Base-by-base conservation (phyloP, 2,113 vertebrate species). In the Girardinichthys multiradiatus region DNA sequence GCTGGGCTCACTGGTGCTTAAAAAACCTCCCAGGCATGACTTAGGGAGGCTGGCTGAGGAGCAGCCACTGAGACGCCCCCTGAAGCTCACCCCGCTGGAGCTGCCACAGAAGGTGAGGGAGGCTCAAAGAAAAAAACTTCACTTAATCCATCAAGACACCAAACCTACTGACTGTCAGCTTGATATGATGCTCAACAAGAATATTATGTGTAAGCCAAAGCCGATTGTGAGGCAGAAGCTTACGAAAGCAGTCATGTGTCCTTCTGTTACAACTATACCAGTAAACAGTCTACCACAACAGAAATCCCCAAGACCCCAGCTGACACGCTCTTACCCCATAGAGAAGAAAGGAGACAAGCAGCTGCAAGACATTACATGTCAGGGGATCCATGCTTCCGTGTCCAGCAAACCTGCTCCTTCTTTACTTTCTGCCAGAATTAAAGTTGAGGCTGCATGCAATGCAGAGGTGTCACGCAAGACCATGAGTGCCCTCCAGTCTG, bases 31-130 rank as follows among this genome's bases (percentile, higher is more conserved):
- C 3, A 31, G 57, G 21, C 61, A 85, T 57, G 21, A 54, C 24
- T 54, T 54, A 24, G 48, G n/a, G 21, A 54, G 48, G 48, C 48
- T 54, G 9, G 58, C 42, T 3, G 91, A 93, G 35, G 91, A 80
- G 5, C 12, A 87, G 4, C 42, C 68, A 0, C 64, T 79, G 21
- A 93, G 92, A 24, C 90, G 91, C 17, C 95, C 93, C 0, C 83
- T 91, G 60, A 96, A 91, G 73, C 58, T 96, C 54, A 93, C 94
- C 42, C 95, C 95, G 0, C 84, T 96, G 69, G 88, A 94, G 21
- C 93, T 95, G 31, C 87, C 93, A 0, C 74, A 90, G 64, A 90
- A 95, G 24, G 87, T 93, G 2, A 93, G 90, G 76, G 92, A 95
- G 76, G 89, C 91, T 26, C 95, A 95, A 67, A 90, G 82, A 59